Conservation (phyloP, 2,888 invertebrate species). For the Diarsia mendica region DNA sequence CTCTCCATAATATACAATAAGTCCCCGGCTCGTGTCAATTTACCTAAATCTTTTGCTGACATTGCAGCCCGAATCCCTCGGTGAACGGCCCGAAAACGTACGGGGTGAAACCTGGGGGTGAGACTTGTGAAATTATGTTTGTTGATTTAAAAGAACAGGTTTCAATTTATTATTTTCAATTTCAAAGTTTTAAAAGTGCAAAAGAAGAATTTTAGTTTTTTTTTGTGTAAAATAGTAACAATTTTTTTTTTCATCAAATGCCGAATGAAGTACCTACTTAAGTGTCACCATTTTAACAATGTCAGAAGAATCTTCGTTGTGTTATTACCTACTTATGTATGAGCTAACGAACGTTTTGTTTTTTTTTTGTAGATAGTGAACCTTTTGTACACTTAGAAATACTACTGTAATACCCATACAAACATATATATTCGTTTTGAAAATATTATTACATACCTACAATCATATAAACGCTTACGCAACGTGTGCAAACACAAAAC, state of each 20-base stretch:
- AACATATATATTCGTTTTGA: neutral
- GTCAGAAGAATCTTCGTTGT: neutral
- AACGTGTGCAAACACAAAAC: constrained; percentile 30
- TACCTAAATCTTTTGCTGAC: constrained; percentile 82
- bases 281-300: neutral
- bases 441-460: neutral
- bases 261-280: neutral
- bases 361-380: too few relatives aligned
- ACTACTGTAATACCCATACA: neutral
- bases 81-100: constrained; percentile 46
- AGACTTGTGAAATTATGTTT: neutral
- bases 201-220: too few relatives aligned
- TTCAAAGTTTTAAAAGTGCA: too few relatives aligned
- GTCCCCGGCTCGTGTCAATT: constrained; percentile 80
- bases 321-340: too few relatives aligned
- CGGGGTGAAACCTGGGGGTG: constrained; percentile 21
- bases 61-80: constrained; percentile 74
- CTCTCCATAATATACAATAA: constrained; percentile 78
- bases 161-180: too few relatives aligned
- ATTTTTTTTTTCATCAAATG: neutral
- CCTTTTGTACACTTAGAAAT: neutral
- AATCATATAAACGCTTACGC: constrained; percentile 13
- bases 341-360: neutral
- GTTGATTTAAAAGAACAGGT: too few relatives aligned
- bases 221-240: too few relatives aligned